Percentiles rank a stretch among this genome's conserved stretches.
Evolutionary conservation across 2,113 vertebrate species (phyloP).

Genomic region (Scomber colias): DNA sequence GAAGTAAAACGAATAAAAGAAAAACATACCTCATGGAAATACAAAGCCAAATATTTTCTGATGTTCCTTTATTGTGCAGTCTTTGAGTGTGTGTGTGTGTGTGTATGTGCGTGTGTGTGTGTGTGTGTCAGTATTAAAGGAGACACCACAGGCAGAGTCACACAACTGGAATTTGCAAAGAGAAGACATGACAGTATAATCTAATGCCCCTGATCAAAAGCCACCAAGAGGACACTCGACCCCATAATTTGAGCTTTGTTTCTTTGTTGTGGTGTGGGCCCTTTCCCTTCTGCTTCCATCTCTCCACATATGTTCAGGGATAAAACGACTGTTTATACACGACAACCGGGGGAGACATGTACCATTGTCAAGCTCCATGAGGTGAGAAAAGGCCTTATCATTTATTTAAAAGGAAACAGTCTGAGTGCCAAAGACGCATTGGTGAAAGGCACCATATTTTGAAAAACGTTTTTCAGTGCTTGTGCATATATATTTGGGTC

Average conservation of each 20-base stretch:
- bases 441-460: background rate
- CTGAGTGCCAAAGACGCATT: slow-evolving; percentile 33
- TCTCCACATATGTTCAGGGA: slow-evolving; percentile 15
- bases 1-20: slow-evolving; percentile 15
- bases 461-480: too few species aligned
- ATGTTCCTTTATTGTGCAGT: slow-evolving; percentile 13
- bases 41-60: slow-evolving; percentile 12
- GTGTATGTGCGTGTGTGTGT: slow-evolving; percentile 4
- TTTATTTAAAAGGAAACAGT: slow-evolving; percentile 40
- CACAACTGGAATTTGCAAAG: slow-evolving; percentile 67
- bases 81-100: slow-evolving; percentile 8
- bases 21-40: slow-evolving; percentile 17
- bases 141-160: slow-evolving; percentile 61
- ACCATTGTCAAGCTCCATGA: slow-evolving; percentile 9
- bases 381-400: slow-evolving; percentile 43
- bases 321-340: slow-evolving; percentile 16
- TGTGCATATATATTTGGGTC: too few species aligned
- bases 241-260: slow-evolving; percentile 46
- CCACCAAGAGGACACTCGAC: slow-evolving; percentile 58
- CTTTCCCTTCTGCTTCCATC: slow-evolving; percentile 23
- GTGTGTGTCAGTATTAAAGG: slow-evolving; percentile 59
- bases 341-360: slow-evolving; percentile 38
- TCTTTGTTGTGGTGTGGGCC: slow-evolving; percentile 46
- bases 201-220: slow-evolving; percentile 64
- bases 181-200: slow-evolving; percentile 41